Evolutionary conservation across 2,888 invertebrate species (phyloP), one percentile per base, ranked within the genome.

Genomic region (Apodemia zela): DNA sequence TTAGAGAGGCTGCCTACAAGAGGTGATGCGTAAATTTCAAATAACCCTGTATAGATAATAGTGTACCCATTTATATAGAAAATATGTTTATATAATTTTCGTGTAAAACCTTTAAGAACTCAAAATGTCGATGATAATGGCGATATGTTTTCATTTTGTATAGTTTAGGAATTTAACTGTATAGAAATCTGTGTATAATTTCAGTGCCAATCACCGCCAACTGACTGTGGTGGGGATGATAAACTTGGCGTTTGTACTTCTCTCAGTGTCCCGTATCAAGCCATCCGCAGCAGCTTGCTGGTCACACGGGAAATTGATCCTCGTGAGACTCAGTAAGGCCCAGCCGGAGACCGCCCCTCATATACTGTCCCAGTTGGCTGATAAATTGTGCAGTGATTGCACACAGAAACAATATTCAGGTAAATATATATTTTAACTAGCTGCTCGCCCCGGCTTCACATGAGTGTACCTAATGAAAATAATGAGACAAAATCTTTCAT

Each of bases 161-260:
- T 2, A 17, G 17, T n/a, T n/a, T n/a, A n/a, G 47, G 4, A 61
- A 33, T 58, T 18, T 13, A 17, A 21, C 54, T 45, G 17, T 10
- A 47, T 33, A 17, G 15, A 10, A 8, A 49, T n/a, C 45, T 8
- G 42, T 66, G 5, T 61, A 65, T 1, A 65, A 60, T 80, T 75
- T 0, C 78, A 91, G 92, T 45, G 81, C 80, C n/a, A 84, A 85
- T 65, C 87, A 89, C 65, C 82, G 86, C 1, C 81, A 89, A 42
- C 71, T 88, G 15, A 92, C 88, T 7, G 81, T 81, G 0, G 68
- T 82, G 0, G 92, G 92, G 3, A 77, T 92, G 2, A 87, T 92
- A 63, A 78, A 84, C 71, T 68, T 92, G 4, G 84, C 87, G 1
- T 86, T 89, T 64, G 68, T 77, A 0, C 71, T 92, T 0, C 81